phyloP scores from a whole-genome alignment of 2,888 invertebrate genomes.

The Dorcus parallelipipedus region DNA sequence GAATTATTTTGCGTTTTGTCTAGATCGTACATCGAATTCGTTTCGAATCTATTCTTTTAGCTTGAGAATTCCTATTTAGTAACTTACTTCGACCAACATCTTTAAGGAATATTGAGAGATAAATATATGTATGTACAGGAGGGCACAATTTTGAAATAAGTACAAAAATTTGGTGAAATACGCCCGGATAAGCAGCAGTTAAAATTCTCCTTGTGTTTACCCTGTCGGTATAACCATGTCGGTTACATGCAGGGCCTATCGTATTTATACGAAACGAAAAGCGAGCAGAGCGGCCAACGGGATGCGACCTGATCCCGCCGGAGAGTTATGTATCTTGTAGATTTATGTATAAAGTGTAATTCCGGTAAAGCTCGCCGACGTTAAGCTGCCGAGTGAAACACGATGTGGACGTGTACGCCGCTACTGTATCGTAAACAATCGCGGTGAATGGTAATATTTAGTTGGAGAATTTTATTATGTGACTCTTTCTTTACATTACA shows the following conservation, averaged over 20 bases:
- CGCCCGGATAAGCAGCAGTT: conserved; percentile 19
- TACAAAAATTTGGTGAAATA: not conserved
- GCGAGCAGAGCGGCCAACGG: conserved; percentile 30
- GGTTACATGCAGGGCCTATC: conserved; percentile 21
- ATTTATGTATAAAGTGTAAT: conserved; percentile 51
- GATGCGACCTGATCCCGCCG: conserved; percentile 43
- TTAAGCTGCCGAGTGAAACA: conserved; percentile 42
- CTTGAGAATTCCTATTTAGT: too few relatives aligned
- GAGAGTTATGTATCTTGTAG: conserved; percentile 50
- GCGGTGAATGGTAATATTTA: not conserved
- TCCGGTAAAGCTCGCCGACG: conserved; percentile 38
- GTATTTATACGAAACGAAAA: conserved; percentile 25
- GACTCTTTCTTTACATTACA: too few relatives aligned
- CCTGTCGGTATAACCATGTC: conserved; percentile 2
- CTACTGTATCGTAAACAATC: not conserved
- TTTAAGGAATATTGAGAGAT: too few relatives aligned
- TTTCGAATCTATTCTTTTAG: too few relatives aligned
- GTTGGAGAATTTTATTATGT: too few relatives aligned
- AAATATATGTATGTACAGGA: too few relatives aligned
- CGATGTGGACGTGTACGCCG: conserved; percentile 42
- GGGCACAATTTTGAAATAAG: too few relatives aligned
- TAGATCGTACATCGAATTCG: too few relatives aligned
- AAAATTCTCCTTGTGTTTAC: conserved; percentile 20
- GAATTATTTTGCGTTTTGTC: too few relatives aligned
- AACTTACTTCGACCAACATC: too few relatives aligned